These are phyloP conservation scores for Tympanoctomys barrerae DNA, from an alignment of 2,797 vertebrate genomes.

Conservation along the genomic window DNA sequence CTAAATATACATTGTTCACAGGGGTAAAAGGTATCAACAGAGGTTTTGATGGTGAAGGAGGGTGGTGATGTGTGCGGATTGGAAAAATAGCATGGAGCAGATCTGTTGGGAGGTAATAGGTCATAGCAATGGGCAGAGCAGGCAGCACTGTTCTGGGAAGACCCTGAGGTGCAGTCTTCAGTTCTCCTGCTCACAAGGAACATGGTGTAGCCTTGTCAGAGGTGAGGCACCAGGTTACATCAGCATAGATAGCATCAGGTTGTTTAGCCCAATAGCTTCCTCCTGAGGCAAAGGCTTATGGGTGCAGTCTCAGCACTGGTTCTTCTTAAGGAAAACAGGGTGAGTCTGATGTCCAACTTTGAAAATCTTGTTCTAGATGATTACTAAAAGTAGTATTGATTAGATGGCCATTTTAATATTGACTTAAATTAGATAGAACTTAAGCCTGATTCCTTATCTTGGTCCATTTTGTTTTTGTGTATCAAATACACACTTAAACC, in stretches of 20 bases:
- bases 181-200: neutral
- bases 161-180: neutral
- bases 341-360: neutral
- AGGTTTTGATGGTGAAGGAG: neutral
- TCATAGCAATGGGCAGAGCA: neutral
- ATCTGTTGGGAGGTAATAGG: neutral
- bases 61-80: neutral
- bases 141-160: neutral
- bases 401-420: neutral
- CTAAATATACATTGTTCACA: neutral
- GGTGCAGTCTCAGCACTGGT: neutral
- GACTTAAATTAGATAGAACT: neutral
- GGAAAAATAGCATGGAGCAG: neutral
- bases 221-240: neutral
- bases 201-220: fast-evolving
- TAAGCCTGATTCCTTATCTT: neutral
- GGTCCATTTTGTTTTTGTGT: slow-evolving; percentile 8
- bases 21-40: neutral
- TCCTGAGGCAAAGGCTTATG: fast-evolving
- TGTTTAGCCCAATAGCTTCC: fast-evolving
- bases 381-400: neutral
- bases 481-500: neutral
- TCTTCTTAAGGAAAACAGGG: neutral
- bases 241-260: neutral
- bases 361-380: neutral